Evolutionary conservation across 1,140 invertebrate species (phyloP).

Genomic region (Drosophila subpulchrella): DNA sequence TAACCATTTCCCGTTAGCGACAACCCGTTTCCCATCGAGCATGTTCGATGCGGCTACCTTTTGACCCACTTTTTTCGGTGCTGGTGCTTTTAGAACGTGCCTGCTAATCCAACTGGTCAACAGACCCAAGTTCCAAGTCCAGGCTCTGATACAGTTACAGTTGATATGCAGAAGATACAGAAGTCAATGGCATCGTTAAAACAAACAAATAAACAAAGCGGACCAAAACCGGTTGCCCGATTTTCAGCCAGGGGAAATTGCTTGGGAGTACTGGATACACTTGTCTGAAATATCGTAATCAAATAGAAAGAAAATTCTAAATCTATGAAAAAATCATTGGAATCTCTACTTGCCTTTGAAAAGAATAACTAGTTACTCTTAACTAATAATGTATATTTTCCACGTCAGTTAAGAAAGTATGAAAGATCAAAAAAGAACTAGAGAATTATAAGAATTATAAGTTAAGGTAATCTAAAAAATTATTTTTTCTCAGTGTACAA

Average conservation of each 20-base stretch:
- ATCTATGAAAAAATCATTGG: neutral
- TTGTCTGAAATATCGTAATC: slow-evolving; percentile 1
- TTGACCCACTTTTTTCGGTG: slow-evolving; percentile 41
- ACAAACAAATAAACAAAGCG: slow-evolving; percentile 68
- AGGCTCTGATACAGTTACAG: slow-evolving; percentile 68
- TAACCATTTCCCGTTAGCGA: slow-evolving; percentile 66
- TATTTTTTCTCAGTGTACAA: slow-evolving; percentile 17
- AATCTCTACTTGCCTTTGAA: too few relatives aligned
- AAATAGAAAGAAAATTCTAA: neutral
- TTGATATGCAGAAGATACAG: slow-evolving; percentile 44
- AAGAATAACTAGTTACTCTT: too few relatives aligned
- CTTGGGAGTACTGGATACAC: slow-evolving; percentile 51
- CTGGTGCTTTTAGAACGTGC: slow-evolving; percentile 64
- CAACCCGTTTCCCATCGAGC: slow-evolving; percentile 73
- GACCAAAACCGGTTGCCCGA: slow-evolving; percentile 30
- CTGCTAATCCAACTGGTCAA: slow-evolving; percentile 75
- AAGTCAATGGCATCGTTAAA: slow-evolving; percentile 64
- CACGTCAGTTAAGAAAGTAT: too few relatives aligned
- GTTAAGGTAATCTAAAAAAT: neutral
- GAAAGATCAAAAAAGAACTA: neutral
- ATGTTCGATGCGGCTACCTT: slow-evolving; percentile 44
- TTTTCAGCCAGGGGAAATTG: slow-evolving; percentile 52
- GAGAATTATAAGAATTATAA: neutral
- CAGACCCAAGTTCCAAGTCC: slow-evolving; percentile 46
- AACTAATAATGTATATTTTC: too few relatives aligned